These are phyloP conservation scores for Ophiothrix spiculata DNA, from an alignment of 35 echinoderm and acorn worm genomes.

Conservation along the genomic window DNA sequence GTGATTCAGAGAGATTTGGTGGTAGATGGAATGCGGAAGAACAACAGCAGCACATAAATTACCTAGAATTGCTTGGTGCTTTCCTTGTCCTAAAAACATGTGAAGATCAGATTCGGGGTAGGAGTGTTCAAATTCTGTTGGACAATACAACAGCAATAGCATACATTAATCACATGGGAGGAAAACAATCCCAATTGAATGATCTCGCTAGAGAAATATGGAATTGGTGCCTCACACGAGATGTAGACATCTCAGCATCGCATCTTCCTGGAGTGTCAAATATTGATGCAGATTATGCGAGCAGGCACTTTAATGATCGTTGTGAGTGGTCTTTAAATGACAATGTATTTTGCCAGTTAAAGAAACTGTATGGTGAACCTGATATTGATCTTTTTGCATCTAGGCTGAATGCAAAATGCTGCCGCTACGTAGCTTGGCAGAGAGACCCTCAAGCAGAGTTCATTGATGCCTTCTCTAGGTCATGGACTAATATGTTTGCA, in stretches of 20 bases:
- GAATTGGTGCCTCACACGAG: slow-evolving; percentile 38
- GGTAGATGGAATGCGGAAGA: slow-evolving; percentile 55
- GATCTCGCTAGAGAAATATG: slow-evolving; percentile 23
- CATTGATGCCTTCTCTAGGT: slow-evolving; percentile 49
- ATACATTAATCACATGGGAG: slow-evolving; percentile 41
- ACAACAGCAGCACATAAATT: slow-evolving; percentile 60
- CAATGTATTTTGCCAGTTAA: slow-evolving; percentile 20
- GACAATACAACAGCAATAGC: slow-evolving; percentile 48
- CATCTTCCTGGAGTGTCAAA: slow-evolving; percentile 47
- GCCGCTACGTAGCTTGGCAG: slow-evolving; percentile 55
- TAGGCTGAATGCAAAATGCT: slow-evolving; percentile 37
- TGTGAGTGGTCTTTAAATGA: slow-evolving; percentile 54
- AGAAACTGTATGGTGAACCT: slow-evolving; percentile 15
- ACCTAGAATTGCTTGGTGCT: slow-evolving; percentile 54
- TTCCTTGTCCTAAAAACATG: slow-evolving; percentile 50
- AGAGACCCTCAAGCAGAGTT: slow-evolving; percentile 42
- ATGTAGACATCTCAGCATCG: slow-evolving; percentile 22
- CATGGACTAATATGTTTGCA: slow-evolving; percentile 37
- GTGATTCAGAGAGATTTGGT: slow-evolving; percentile 39
- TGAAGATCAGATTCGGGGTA: slow-evolving; percentile 3
- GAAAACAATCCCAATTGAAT: slow-evolving; percentile 21
- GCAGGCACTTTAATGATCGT: slow-evolving; percentile 52
- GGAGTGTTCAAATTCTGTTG: slow-evolving; percentile 38
- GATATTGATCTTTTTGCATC: slow-evolving; percentile 73
- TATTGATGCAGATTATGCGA: slow-evolving; percentile 37